These are phyloP conservation scores for Natator depressus DNA, from an alignment of 2,113 vertebrate genomes.

Conservation along the genomic window DNA sequence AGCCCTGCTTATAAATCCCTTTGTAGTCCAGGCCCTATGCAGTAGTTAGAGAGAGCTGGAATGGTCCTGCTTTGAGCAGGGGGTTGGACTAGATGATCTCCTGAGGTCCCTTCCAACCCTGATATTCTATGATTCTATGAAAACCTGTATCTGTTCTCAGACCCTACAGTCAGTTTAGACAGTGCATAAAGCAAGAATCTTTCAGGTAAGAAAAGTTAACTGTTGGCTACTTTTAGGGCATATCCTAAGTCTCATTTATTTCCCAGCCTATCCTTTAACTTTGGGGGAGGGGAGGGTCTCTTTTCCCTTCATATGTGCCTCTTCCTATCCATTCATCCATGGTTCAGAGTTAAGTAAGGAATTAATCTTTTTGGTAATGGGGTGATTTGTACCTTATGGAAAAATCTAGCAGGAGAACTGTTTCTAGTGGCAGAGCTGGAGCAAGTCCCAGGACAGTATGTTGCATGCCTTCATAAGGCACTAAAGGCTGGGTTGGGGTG, in stretches of 20 bases:
- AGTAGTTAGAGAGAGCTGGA: too few species aligned
- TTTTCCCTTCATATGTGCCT: background rate
- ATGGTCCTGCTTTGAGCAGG: too few species aligned
- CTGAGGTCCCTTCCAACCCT: too few species aligned
- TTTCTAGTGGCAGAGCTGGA: background rate
- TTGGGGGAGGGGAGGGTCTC: background rate
- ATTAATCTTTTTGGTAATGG: background rate
- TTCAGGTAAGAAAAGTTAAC: too few species aligned
- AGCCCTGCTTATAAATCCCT: too few species aligned
- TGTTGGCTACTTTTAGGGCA: too few species aligned
- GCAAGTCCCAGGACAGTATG: background rate
- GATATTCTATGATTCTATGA: too few species aligned
- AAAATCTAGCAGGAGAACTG: background rate
- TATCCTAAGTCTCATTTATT: background rate
- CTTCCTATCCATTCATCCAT: background rate
- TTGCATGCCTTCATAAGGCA: background rate
- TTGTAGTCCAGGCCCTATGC: too few species aligned
- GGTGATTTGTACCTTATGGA: background rate
- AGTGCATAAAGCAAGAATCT: too few species aligned
- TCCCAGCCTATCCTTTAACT: background rate
- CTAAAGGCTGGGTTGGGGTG: background rate
- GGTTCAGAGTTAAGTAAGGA: background rate
- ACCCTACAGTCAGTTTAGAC: too few species aligned
- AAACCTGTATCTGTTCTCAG: too few species aligned
- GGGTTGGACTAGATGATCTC: too few species aligned